phyloP scores from a whole-genome alignment of 2,797 vertebrate species.

The Sebastes iracundus region DNA sequence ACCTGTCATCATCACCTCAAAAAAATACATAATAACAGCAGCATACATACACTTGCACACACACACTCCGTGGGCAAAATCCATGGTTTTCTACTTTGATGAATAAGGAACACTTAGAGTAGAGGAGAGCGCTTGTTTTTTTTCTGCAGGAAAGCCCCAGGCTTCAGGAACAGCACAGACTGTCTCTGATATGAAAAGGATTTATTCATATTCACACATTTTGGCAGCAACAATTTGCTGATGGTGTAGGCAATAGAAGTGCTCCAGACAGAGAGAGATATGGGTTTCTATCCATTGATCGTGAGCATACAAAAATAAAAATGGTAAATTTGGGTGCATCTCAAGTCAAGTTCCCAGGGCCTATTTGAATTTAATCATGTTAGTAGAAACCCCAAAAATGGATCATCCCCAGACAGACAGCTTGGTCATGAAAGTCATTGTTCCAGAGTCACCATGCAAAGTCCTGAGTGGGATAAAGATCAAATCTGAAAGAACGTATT shows the following conservation, averaged over 20 bases:
- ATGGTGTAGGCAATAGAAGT: not conserved
- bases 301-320: not conserved
- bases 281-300: not conserved
- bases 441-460: not conserved
- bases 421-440: not conserved
- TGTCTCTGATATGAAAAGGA: constrained; percentile 23
- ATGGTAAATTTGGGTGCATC: not conserved
- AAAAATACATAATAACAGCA: not conserved
- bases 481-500: not conserved
- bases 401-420: not conserved
- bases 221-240: constrained; percentile 19
- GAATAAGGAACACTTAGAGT: constrained; percentile 5
- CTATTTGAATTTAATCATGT: not conserved
- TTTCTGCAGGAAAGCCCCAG: constrained; percentile 14
- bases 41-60: not conserved
- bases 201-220: constrained; percentile 35
- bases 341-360: not conserved
- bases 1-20: not conserved
- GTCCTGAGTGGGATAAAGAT: not conserved
- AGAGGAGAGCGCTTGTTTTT: constrained; percentile 12
- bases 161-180: constrained; percentile 10
- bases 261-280: not conserved
- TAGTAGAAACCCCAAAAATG: not conserved
- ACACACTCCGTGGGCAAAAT: not conserved
- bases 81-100: constrained; percentile 3